Base-by-base conservation (phyloP, 2,797 vertebrate species). In the Catostomus latipinnis region DNA sequence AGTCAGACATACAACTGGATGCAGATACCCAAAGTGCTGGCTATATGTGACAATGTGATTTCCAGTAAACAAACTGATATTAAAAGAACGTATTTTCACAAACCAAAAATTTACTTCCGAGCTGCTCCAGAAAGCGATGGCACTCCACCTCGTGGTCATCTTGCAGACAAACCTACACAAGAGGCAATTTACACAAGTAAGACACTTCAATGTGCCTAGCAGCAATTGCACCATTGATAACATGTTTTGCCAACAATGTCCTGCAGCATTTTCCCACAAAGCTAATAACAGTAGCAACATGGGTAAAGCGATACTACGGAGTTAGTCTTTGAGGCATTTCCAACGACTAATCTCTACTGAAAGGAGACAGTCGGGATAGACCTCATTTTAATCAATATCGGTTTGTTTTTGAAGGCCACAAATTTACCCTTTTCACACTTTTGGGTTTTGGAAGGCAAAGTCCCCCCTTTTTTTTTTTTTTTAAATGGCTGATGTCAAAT, bases 291-390 rank as follows among this genome's bases (percentile, higher is more conserved):
- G 43, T 67, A 92, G 92, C 82, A 88, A 87, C 82, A 82, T 89
- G 91, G 91, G 91, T 88, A 93, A 93, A 94, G 90, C 76, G 0
- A 87, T 91, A 91, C 93, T 86, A 88, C 94, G 95, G 84, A 78
- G 66, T 93, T 94, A 0, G 79, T 96, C 86, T 96, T 57, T 92
- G 95, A 96, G 95, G 95, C 92, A 63, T 96, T 96, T 96, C 95
- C 95, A 96, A 95, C 94, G 94, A 96, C 68, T 84, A 0, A 84
- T 87, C 90, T 87, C 93, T 93, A 96, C 77, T 43, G 87, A 45
- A 73, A 81, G 94, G 91, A 88, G 88, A 82, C 90, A 53, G 92
- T 96, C 95, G 94, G 95, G 95, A 96, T 95, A 96, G 95, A 94
- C 95, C 95, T 96, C 95, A 83, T 34, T 49, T 70, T n/a, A 52